Evolutionary conservation across 2,797 vertebrate species (phyloP), one percentile per base, ranked within the genome.

Genomic region (Chaenodraco wilsoni): DNA sequence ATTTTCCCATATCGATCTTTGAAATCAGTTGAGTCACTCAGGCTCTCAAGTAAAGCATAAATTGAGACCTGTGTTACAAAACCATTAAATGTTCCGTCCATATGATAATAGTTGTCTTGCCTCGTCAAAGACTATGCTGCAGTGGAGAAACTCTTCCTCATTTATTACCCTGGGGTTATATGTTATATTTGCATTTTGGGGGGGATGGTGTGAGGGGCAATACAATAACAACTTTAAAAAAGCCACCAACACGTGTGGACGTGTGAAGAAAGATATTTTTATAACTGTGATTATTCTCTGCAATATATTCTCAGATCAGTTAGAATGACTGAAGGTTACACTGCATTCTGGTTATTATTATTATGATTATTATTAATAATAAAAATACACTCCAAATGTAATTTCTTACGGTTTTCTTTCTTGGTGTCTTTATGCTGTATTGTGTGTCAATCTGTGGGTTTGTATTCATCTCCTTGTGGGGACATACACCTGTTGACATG

Each of bases 211-310:
- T 37, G 12, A 14, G 60, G 37, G 52, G 23, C 19, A 69, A 76
- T 71, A 70, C 46, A 77, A 59, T 17, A 23, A 57, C 57, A 37
- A n/a, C 57, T 70, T 67, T n/a, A 13, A 72, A 58, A 61, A 44
- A 51, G 46, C 41, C 41, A 58, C 4, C 15, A 57, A 68, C 67
- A 48, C 33, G 15, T 75, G 19, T 21, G 48, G 56, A 71, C 31
- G 46, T 21, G 45, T 56, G 52, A 61, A 65, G 73, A 82, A 45
- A 72, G 49, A 76, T 84, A 84, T 88, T 88, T 88, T 88, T 87
- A 58, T 85, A 85, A 81, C 74, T 76, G 72, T 81, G 65, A 77
- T 76, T 77, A 74, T 85, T 81, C 78, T 86, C 83, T 73, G 84
- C 76, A 84, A 81, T 86, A 84, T 68, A 64, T 74, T 76, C 54